Percentiles rank a stretch among this genome's conserved stretches.
Conservation (phyloP, 2,888 invertebrate species). For the Ectemnius continuus region DNA sequence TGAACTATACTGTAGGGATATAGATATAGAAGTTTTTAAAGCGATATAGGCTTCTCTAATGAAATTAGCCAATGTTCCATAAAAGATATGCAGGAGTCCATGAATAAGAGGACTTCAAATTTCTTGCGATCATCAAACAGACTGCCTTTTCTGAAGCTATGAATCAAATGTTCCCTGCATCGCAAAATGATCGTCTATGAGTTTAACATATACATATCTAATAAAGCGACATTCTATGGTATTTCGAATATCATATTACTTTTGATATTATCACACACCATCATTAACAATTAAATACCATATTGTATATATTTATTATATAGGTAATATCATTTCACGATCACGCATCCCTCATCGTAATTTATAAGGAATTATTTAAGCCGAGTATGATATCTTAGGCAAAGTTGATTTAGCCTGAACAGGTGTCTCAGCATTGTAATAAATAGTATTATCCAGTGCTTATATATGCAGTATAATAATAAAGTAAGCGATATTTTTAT, state of each 20-base stretch:
- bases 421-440: conserved; percentile 52
- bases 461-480: conserved; percentile 61
- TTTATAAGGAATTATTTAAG: conserved; percentile 32
- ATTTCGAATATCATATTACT: conserved; percentile 24
- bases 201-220: background rate
- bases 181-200: background rate
- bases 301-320: conserved; percentile 35
- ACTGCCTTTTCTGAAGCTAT: background rate
- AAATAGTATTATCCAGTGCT: conserved; percentile 64
- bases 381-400: conserved; percentile 9
- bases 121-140: too few species aligned
- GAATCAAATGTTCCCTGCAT: conserved; percentile 1
- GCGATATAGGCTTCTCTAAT: too few species aligned
- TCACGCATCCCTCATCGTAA: conserved; percentile 12
- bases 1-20: too few species aligned
- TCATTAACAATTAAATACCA: conserved; percentile 20
- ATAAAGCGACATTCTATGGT: conserved; percentile 8
- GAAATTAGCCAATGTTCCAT: too few species aligned
- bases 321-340: conserved; percentile 13
- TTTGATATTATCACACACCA: conserved; percentile 19
- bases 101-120: too few species aligned
- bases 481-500: conserved; percentile 68
- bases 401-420: conserved; percentile 61
- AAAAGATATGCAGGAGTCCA: too few species aligned
- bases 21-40: too few species aligned